These are phyloP conservation scores for Paragorgia papillata DNA, from an alignment of 92 coral and sea anemone genomes.

Conservation along the genomic window DNA sequence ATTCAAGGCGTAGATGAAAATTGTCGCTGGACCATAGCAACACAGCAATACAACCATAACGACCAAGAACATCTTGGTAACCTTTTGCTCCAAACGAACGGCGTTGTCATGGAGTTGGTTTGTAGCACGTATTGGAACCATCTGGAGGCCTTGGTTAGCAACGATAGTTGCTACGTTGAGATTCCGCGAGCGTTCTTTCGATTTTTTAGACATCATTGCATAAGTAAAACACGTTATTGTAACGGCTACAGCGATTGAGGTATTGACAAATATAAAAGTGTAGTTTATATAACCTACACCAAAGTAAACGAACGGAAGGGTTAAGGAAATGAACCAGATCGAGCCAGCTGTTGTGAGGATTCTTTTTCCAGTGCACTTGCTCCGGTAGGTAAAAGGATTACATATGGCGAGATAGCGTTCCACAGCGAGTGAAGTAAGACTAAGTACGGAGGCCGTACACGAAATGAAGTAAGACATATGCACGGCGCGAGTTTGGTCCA, in stretches of 20 bases:
- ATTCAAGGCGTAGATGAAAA: slow-evolving; percentile 74
- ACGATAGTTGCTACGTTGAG: slow-evolving; percentile 43
- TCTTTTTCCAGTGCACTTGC: slow-evolving; percentile 67
- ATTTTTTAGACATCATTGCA: slow-evolving; percentile 5
- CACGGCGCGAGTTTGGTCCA: slow-evolving; percentile 17
- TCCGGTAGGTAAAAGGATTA: slow-evolving; percentile 69
- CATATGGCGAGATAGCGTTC: slow-evolving; percentile 84
- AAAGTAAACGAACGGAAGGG: slow-evolving; percentile 71
- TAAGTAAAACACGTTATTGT: slow-evolving; percentile 30
- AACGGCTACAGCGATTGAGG: slow-evolving; percentile 8
- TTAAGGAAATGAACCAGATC: slow-evolving; percentile 77
- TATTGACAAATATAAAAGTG: slow-evolving; percentile 59
- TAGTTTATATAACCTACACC: slow-evolving; percentile 72
- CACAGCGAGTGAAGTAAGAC: slow-evolving; percentile 80
- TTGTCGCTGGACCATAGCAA: slow-evolving; percentile 81
- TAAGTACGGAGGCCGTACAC: slow-evolving; percentile 79
- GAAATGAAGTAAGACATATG: slow-evolving; percentile 71
- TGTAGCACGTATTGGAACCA: too few relatives aligned
- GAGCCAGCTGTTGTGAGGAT: slow-evolving; percentile 64
- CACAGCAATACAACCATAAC: slow-evolving; percentile 70
- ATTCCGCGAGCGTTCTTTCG: neutral
- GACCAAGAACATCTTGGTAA: slow-evolving; percentile 84
- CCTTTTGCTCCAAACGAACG: slow-evolving; percentile 70
- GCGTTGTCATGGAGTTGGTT: neutral
- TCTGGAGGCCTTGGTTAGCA: neutral